These are phyloP conservation scores for Theretra japonica DNA, from an alignment of 2,888 invertebrate genomes.

Conservation along the genomic window DNA sequence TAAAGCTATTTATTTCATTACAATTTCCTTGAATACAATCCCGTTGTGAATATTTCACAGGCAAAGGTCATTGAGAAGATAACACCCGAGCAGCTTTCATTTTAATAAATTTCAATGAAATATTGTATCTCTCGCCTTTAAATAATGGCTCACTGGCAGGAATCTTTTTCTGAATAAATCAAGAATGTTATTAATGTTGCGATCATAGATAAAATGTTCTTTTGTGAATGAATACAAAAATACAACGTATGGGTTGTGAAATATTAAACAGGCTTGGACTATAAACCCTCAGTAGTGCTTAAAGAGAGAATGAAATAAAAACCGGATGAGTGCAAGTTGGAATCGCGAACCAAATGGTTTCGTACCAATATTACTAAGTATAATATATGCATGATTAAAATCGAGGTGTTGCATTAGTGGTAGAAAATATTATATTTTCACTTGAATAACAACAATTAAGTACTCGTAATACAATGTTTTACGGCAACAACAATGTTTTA, in stretches of 20 bases:
- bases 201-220: constrained; percentile 41
- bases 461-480: too few relatives aligned
- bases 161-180: constrained; percentile 59
- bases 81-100: constrained; percentile 39
- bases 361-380: too few relatives aligned
- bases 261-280: not conserved
- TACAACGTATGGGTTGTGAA: not conserved
- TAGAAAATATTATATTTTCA: too few relatives aligned
- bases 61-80: constrained; percentile 30
- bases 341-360: too few relatives aligned
- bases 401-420: too few relatives aligned
- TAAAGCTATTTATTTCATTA: constrained; percentile 37
- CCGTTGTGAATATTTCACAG: constrained; percentile 33
- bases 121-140: constrained; percentile 51
- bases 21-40: constrained; percentile 11
- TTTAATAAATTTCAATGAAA: constrained; percentile 56
- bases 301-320: not conserved
- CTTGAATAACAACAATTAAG: too few relatives aligned
- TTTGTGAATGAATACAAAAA: constrained; percentile 42
- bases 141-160: constrained; percentile 48
- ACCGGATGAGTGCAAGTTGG: not conserved
- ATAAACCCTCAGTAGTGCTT: not conserved
- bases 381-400: too few relatives aligned
- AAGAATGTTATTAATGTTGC: constrained; percentile 55
- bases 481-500: too few relatives aligned